phyloP scores from a whole-genome alignment of 2,113 vertebrate species.

The Sylvilagus bachmani region DNA sequence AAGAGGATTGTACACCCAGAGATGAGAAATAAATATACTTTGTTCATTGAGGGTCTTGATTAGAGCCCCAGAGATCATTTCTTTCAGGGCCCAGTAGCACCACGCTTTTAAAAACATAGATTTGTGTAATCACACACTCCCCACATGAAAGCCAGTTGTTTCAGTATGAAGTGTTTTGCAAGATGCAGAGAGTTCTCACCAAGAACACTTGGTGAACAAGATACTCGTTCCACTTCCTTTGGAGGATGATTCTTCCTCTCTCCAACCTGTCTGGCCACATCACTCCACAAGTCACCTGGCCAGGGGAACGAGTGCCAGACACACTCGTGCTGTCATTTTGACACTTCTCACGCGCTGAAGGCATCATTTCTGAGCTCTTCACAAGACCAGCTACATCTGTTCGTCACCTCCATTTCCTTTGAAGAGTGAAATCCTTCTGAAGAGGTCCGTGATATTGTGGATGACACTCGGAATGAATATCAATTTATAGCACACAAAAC shows the following conservation, averaged over 20 bases:
- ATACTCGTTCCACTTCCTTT: background rate
- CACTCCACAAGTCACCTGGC: conserved; percentile 54
- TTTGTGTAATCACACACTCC: background rate
- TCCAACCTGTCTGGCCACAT: conserved; percentile 2
- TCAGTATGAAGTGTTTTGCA: background rate
- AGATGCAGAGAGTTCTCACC: background rate
- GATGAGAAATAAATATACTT: background rate
- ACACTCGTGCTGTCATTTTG: conserved; percentile 30
- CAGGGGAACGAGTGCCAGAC: conserved; percentile 12
- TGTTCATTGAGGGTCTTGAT: background rate
- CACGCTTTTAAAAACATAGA: background rate
- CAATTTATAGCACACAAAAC: conserved; percentile 51
- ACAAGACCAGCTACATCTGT: conserved; percentile 36
- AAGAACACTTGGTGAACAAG: background rate
- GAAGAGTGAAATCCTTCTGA: conserved; percentile 69
- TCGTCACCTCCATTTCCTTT: conserved; percentile 54
- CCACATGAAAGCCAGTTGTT: background rate
- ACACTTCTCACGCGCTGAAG: conserved; percentile 20
- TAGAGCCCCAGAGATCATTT: background rate
- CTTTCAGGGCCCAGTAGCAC: background rate
- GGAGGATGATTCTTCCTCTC: background rate
- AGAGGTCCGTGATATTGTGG: conserved; percentile 70
- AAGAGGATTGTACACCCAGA: fast-evolving
- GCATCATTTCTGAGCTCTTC: conserved; percentile 57
- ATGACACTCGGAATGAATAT: conserved; percentile 59